These are phyloP conservation scores for Morphnarchus princeps DNA, from an alignment of 2,113 vertebrate genomes.

Conservation along the genomic window DNA sequence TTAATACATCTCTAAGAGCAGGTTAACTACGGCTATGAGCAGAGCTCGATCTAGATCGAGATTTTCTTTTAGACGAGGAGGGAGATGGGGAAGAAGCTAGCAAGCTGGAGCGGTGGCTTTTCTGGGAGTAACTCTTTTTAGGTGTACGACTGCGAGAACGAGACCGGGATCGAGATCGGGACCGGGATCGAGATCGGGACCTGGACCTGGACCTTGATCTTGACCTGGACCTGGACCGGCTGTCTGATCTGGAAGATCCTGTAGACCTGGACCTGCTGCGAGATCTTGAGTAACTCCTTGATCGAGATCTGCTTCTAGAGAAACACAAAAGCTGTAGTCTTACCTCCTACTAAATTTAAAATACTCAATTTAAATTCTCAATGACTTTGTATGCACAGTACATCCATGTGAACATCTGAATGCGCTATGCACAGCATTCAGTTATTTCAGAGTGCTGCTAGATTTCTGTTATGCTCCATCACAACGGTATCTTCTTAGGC, in stretches of 20 bases:
- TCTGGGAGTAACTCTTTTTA: constrained; percentile 71
- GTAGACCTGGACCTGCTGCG: constrained; percentile 70
- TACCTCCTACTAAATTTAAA: background rate
- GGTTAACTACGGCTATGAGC: constrained; percentile 72
- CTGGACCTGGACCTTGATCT: constrained; percentile 49
- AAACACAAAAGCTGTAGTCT: background rate
- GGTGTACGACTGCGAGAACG: constrained; percentile 69
- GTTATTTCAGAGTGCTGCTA: background rate
- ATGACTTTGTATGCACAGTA: background rate
- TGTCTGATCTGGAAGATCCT: constrained; percentile 51
- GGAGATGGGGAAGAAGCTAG: constrained; percentile 67
- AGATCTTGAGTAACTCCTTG: constrained; percentile 73
- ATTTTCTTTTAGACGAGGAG: constrained; percentile 69
- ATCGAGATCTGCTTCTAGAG: constrained; percentile 67
- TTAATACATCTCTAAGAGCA: constrained; percentile 48
- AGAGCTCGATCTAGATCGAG: constrained; percentile 71
- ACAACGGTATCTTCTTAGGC: background rate
- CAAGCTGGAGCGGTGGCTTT: constrained; percentile 65
- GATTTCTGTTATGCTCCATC: background rate
- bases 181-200: constrained; percentile 56
- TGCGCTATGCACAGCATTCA: background rate
- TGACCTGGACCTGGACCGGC: constrained; percentile 53
- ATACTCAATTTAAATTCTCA: background rate
- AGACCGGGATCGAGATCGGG: constrained; percentile 60
- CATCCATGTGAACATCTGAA: background rate